Conservation (phyloP, 2,113 vertebrate genomes). For the Dinomys branickii region DNA sequence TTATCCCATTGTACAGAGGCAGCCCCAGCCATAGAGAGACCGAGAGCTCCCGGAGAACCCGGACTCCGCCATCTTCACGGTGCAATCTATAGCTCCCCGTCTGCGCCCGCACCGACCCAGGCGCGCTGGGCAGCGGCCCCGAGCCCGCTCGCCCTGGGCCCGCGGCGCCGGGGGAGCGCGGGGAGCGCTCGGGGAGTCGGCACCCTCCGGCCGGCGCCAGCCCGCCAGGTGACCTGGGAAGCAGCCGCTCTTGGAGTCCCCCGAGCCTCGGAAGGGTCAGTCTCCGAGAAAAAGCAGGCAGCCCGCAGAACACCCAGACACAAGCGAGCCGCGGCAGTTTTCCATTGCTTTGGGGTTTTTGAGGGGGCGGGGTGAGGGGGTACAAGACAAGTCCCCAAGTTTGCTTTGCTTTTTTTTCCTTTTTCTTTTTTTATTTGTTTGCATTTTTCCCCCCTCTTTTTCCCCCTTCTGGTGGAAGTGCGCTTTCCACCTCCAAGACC, state of each 20-base stretch:
- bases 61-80: constrained; percentile 95
- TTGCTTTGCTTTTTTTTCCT: constrained; percentile 77
- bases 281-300: constrained; percentile 80
- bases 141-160: constrained; percentile 87
- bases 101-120: constrained; percentile 89
- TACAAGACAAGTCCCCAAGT: constrained; percentile 80
- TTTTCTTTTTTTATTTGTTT: constrained; percentile 74
- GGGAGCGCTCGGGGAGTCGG: constrained; percentile 87
- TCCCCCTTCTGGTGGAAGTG: constrained; percentile 83
- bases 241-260: constrained; percentile 87
- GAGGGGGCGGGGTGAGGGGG: constrained; percentile 81
- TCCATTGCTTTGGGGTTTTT: constrained; percentile 75
- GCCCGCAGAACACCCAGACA: constrained; percentile 72
- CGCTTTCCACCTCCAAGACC: constrained; percentile 86
- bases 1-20: constrained; percentile 98
- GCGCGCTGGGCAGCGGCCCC: constrained; percentile 84
- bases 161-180: constrained; percentile 86
- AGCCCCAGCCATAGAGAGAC: constrained; percentile 95
- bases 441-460: constrained; percentile 16
- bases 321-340: constrained; percentile 75
- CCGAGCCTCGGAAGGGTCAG: constrained; percentile 86
- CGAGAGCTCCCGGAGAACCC: constrained; percentile 95
- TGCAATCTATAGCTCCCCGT: constrained; percentile 89
- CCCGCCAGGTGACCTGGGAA: constrained; percentile 89
- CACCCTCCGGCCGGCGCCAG: constrained; percentile 87